phyloP scores from a whole-genome alignment of 2,113 vertebrate genomes.

The Amphiprion percula region DNA sequence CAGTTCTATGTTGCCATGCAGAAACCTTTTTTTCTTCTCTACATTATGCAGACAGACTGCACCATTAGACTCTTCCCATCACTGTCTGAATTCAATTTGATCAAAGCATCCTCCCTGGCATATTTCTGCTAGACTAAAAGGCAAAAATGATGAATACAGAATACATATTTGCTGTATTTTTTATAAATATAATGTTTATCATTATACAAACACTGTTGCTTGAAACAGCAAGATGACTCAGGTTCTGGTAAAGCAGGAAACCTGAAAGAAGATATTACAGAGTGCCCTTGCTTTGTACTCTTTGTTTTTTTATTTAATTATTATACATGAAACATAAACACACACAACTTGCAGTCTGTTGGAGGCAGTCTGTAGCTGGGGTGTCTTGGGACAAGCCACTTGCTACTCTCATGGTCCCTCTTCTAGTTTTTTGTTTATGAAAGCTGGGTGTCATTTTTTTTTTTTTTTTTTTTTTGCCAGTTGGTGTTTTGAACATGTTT shows the following conservation, averaged over 20 bases:
- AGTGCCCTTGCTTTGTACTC: constrained; percentile 11
- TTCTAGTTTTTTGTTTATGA: background rate
- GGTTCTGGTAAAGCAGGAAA: background rate
- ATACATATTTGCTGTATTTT: constrained; percentile 9
- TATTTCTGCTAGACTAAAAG: background rate
- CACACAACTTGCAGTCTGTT: constrained; percentile 2
- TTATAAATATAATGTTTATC: background rate
- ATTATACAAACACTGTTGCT: constrained; percentile 6
- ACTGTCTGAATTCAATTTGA: background rate
- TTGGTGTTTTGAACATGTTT: constrained; percentile 26
- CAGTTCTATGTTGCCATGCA: background rate
- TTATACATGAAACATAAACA: background rate
- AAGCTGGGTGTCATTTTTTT: too few species aligned
- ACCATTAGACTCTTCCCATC: background rate
- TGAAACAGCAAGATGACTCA: constrained; percentile 8
- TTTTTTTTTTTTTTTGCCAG: constrained; percentile 1
- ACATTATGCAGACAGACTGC: background rate
- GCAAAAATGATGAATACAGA: background rate
- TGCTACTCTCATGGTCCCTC: background rate
- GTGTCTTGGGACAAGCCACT: too few species aligned
- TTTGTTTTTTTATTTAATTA: background rate
- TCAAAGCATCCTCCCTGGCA: background rate
- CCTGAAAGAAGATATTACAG: background rate
- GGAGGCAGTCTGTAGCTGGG: background rate
- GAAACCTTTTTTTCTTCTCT: background rate